Base-by-base conservation (phyloP, 2,888 invertebrate genomes). In the Phaonia tiefii region DNA sequence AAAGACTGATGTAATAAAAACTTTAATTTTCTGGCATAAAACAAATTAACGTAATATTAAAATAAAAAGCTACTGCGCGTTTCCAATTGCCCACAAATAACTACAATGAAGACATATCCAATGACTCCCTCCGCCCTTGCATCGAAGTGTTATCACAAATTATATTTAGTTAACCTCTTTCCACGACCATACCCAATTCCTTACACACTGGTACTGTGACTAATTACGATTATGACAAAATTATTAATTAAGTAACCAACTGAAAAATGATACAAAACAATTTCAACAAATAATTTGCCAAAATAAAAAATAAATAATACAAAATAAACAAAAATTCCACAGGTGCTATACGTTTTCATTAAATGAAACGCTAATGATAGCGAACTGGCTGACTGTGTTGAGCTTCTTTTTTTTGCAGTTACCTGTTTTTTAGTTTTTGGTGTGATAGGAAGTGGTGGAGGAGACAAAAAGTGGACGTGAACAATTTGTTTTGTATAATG, bases 141-240 rank as follows among this genome's bases (percentile, higher is more conserved):
- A n/a, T n/a, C n/a, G n/a, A n/a, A n/a, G n/a, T n/a, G n/a, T n/a
- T n/a, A 31, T 31, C 31, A 13, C 10, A 22, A 54, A n/a, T n/a
- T n/a, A 54, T 54, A 54, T 54, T 54, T 11, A 2, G 0, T 54
- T 25, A 54, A 54, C 54, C 54, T 13, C 22, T 25, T 54, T 54
- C 25, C 54, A 54, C 13, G 13, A 17, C 10, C 25, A 54, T 4
- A 20, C 1, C 46, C 44, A 44, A n/a, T n/a, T n/a, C n/a, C n/a
- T n/a, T n/a, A n/a, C n/a, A n/a, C n/a, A n/a, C n/a, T n/a, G n/a
- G n/a, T n/a, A n/a, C n/a, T n/a, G n/a, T n/a, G 31, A 31, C 15
- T 26, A 65, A 65, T 65, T 46, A 65, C 3, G n/a, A 26, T 65
- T 44, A 26, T 46, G 65, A 46, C 65, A 46, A 65, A 54, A 46